phyloP scores from a whole-genome alignment of 35 echinoderm and acorn worm species.

The Lytechinus pictus region DNA sequence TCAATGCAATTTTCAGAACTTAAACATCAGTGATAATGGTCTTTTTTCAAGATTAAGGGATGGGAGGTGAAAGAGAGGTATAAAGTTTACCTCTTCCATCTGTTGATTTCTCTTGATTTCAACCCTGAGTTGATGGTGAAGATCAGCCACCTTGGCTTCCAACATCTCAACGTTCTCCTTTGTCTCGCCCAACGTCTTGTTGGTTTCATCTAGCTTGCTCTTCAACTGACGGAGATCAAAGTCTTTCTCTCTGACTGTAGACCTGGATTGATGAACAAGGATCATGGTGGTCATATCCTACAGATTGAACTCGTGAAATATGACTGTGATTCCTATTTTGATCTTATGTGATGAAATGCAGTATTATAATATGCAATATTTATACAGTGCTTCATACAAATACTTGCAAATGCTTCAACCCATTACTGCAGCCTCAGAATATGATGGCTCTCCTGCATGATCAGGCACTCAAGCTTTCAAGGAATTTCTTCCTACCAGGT shows the following conservation, averaged over 20 bases:
- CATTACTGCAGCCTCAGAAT: no score
- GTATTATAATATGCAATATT: background rate
- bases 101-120: constrained; percentile 80
- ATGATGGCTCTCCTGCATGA: no score
- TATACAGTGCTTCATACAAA: background rate
- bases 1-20: no score
- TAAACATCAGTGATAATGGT: no score
- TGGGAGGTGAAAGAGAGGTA: no score
- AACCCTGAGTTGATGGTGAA: constrained; percentile 70
- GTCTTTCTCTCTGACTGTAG: constrained; percentile 68
- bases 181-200: constrained; percentile 52
- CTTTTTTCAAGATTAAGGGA: no score
- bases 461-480: background rate
- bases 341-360: no score
- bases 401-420: no score
- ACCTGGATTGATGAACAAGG: constrained; percentile 52
- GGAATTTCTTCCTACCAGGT: no score
- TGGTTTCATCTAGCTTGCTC: constrained; percentile 63
- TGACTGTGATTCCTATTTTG: no score
- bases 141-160: constrained; percentile 67
- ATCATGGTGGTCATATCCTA: background rate
- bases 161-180: constrained; percentile 52
- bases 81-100: constrained; percentile 67
- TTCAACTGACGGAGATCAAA: constrained; percentile 63
- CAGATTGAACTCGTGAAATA: background rate